Base-by-base conservation (phyloP, 1,140 invertebrate species). In the Achroia grisella region DNA sequence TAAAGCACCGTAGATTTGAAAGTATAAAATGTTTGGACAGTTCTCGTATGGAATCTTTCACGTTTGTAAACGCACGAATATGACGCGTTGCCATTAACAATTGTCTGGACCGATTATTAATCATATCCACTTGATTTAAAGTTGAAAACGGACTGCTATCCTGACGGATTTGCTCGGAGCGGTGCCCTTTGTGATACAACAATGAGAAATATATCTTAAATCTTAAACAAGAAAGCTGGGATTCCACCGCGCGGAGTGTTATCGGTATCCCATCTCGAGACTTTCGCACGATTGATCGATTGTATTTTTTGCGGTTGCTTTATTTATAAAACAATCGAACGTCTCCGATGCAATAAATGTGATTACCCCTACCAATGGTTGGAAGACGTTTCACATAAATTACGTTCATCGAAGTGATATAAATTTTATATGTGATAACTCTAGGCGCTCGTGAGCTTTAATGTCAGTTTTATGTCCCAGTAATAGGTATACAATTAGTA, bases 271-370 rank as follows among this genome's bases (percentile, higher is more conserved):
- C 63, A 81, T 81, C 78, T 60, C 58, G 67, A 52, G 74, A 68
- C 69, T 77, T 85, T 85, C 80, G 78, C 78, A 78, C 78, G 76
- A 85, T 85, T 85, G 80, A 85, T 85, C 75, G 78, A 77, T 85
- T 81, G 80, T 81, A 81, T 82, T 85, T 85, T 85, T 85, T 85
- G 76, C 72, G 59, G 54, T 52, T 48, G 62, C 63, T 80, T 77
- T 80, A 80, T 82, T 84, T 82, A 82, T 84, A 84, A 84, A 82
- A 84, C 80, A 84, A 84, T 85, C 68, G 80, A 79, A 75, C 69
- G 65, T 75, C 62, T 65, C 61, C 62, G 62, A 64, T 58, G 69
- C 70, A 67, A 80, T 81, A 72, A 83, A 77, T 65, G 74, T 59
- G 63, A 63, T 39, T 17, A 60, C 71, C 69, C 66, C 65, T 83